Conservation (phyloP, 2,797 vertebrate species). For the Lutjanus campechanus region DNA sequence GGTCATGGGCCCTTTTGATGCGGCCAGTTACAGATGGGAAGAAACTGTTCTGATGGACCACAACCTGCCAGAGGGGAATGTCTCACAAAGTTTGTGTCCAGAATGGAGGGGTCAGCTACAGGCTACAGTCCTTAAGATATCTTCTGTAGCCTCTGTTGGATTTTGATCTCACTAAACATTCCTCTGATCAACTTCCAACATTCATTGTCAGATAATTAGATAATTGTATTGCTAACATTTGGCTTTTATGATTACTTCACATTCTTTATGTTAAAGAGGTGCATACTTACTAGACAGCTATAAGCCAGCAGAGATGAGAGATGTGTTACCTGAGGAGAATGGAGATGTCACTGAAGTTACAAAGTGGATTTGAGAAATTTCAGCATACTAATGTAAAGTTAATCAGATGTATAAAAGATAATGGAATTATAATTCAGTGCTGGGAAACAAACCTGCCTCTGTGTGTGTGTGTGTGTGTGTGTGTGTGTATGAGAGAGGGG, state of each 20-base stretch:
- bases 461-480: slow-evolving; percentile 24
- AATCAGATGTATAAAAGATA: slow-evolving; percentile 4
- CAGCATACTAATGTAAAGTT: background rate
- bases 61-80: no score
- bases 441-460: slow-evolving; percentile 13
- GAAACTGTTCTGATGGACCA: no score
- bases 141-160: background rate
- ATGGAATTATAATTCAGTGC: background rate
- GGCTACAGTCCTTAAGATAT: no score
- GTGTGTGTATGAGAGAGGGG: background rate
- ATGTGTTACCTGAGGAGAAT: no score
- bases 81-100: no score
- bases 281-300: background rate
- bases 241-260: background rate
- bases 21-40: no score
- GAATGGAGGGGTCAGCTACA: no score
- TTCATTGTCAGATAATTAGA: background rate
- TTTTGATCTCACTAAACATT: background rate
- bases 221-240: background rate
- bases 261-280: background rate
- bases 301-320: background rate
- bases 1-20: no score
- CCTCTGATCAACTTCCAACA: background rate
- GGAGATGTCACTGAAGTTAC: background rate
- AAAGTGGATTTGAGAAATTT: slow-evolving; percentile 1